Evolutionary conservation across 2,888 invertebrate species (phyloP).

Genomic region (Drosophila macrospina): DNA sequence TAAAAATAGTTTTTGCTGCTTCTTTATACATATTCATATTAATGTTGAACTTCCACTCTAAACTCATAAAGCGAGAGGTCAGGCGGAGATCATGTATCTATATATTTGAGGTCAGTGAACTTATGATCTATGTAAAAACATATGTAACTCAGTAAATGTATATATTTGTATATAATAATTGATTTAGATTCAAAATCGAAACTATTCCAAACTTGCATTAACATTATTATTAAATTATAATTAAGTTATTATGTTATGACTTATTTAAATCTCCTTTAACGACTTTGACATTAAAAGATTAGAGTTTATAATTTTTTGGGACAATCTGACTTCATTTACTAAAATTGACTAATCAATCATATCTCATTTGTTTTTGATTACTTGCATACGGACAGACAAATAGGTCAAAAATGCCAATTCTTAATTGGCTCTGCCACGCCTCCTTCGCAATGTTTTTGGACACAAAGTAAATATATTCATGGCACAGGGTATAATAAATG

Average conservation of each 20-base stretch:
- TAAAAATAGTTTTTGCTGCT: neutral
- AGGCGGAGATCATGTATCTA: too few species aligned
- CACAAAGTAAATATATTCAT: too few species aligned
- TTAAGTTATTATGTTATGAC: neutral
- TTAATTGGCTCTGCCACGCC: too few species aligned
- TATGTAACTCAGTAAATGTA: neutral
- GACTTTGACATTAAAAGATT: constrained; percentile 30
- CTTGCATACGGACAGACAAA: too few species aligned
- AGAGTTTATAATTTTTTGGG: constrained; percentile 25
- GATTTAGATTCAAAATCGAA: too few species aligned
- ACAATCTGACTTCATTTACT: constrained; percentile 21
- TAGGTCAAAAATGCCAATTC: too few species aligned
- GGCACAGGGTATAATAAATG: too few species aligned
- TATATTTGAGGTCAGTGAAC: neutral
- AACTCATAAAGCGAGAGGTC: too few species aligned
- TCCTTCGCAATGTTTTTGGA: too few species aligned
- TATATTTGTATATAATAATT: too few species aligned
- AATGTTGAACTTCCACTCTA: neutral
- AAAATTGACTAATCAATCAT: constrained; percentile 41
- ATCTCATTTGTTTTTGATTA: constrained; percentile 31
- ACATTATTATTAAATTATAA: neutral
- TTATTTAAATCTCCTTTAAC: constrained; percentile 13
- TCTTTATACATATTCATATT: neutral
- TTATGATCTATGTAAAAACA: neutral
- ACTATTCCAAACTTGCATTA: neutral